Evolutionary conservation across 2,797 vertebrate genomes (phyloP).

Genomic region (Sandelia bainsii): DNA sequence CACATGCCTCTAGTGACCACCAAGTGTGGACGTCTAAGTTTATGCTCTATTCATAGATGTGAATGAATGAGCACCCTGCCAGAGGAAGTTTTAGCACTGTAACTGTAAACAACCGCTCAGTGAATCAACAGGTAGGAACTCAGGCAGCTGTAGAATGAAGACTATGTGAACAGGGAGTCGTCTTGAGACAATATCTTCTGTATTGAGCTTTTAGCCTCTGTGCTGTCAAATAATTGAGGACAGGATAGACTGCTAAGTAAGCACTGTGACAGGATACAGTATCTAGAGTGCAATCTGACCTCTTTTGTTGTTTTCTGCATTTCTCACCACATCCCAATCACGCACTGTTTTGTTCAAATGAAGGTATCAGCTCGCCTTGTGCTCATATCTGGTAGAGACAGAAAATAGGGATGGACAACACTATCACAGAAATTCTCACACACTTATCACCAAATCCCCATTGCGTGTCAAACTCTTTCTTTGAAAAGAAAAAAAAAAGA

Average conservation of each 20-base stretch:
- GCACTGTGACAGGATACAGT: conserved; percentile 77
- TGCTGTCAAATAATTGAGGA: conserved; percentile 24
- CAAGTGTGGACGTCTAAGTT: conserved; percentile 78
- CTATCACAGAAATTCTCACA: conserved; percentile 5
- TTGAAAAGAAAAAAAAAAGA: neutral
- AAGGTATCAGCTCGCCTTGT: conserved; percentile 41
- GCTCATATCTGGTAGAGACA: conserved; percentile 42
- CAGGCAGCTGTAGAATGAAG: conserved; percentile 39
- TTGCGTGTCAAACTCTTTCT: neutral
- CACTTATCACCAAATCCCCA: conserved; percentile 15
- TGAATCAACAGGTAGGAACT: conserved; percentile 82
- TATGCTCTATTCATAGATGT: conserved; percentile 84
- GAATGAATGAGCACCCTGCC: conserved; percentile 83
- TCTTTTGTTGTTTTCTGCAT: conserved; percentile 71
- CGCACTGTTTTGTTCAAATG: conserved; percentile 51
- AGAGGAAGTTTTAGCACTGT: conserved; percentile 74
- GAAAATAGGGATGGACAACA: conserved; percentile 37
- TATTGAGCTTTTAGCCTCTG: neutral
- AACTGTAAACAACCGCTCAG: conserved; percentile 77
- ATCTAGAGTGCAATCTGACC: conserved; percentile 82
- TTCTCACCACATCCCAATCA: conserved; percentile 76
- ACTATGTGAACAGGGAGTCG: neutral
- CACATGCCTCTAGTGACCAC: conserved; percentile 84
- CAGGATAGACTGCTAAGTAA: conserved; percentile 58
- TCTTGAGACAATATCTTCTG: conserved; percentile 3